These are phyloP conservation scores for Drosophila neonasuta DNA, from an alignment of 2,888 invertebrate species.

Conservation along the genomic window DNA sequence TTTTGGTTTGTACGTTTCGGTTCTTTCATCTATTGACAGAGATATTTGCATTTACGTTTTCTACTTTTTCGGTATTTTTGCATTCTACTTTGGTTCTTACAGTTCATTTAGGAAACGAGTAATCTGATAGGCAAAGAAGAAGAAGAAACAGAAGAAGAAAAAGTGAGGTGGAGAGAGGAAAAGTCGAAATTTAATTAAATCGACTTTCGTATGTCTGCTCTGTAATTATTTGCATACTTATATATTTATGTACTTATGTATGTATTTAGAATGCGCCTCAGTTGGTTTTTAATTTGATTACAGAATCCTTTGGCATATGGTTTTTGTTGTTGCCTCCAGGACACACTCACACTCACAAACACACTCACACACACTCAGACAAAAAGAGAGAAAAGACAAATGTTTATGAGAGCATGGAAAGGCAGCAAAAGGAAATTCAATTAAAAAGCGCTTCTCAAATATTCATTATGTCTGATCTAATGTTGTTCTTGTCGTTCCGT, in stretches of 20 bases:
- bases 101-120: constrained; percentile 56
- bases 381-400: constrained; percentile 41
- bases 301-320: constrained; percentile 58
- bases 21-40: constrained; percentile 41
- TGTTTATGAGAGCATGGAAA: constrained; percentile 40
- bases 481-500: constrained; percentile 24
- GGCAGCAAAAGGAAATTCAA: constrained; percentile 61
- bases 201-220: constrained; percentile 37
- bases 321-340: constrained; percentile 33
- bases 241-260: constrained; percentile 38
- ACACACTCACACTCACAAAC: background rate
- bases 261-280: constrained; percentile 37
- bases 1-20: background rate
- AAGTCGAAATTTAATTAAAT: constrained; percentile 66
- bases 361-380: too few relatives aligned
- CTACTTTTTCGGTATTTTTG: constrained; percentile 17
- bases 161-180: background rate
- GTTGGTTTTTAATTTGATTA: constrained; percentile 70
- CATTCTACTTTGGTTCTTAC: constrained; percentile 28
- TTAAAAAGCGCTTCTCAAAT: constrained; percentile 74
- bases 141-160: background rate
- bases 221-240: constrained; percentile 28
- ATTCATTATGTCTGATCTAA: constrained; percentile 64
- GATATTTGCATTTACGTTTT: constrained; percentile 37
- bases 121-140: constrained; percentile 3